A percentile compares a stretch with the other conserved stretches of the same genome.
These are phyloP conservation scores for Rhingia campestris DNA, from an alignment of 2,888 invertebrate genomes.

Conservation along the genomic window DNA sequence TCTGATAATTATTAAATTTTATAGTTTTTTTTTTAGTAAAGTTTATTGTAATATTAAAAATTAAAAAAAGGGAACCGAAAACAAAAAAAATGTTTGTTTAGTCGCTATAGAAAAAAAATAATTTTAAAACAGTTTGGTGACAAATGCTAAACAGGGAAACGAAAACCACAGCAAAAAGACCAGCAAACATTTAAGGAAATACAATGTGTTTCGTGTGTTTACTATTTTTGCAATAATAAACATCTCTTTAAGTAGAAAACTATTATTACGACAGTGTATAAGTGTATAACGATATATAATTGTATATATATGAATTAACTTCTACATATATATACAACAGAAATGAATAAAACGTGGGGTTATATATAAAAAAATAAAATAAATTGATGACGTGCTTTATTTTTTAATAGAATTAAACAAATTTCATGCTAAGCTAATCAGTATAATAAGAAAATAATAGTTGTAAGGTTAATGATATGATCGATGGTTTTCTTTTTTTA, in stretches of 20 bases:
- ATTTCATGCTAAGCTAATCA: slow-evolving; percentile 67
- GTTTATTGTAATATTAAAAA: slow-evolving; percentile 41
- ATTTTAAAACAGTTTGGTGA: slow-evolving; percentile 19
- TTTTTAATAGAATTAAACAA: slow-evolving; percentile 66
- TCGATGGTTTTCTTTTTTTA: slow-evolving; percentile 71
- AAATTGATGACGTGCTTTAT: slow-evolving; percentile 72
- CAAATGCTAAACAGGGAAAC: slow-evolving; percentile 9
- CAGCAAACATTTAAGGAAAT: slow-evolving; percentile 52
- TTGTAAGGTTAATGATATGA: slow-evolving; percentile 35
- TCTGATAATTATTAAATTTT: slow-evolving; percentile 62
- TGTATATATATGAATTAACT: slow-evolving; percentile 62
- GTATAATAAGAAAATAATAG: slow-evolving; percentile 53
- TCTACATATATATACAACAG: slow-evolving; percentile 43
- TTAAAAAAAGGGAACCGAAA: background rate
- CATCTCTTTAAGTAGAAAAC: slow-evolving; percentile 52
- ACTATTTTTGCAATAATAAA: slow-evolving; percentile 64
- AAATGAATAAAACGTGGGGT: slow-evolving; percentile 47
- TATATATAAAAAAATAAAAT: slow-evolving; percentile 45
- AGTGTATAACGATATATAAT: slow-evolving; percentile 43
- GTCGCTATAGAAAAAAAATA: slow-evolving; percentile 10
- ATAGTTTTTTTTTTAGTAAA: slow-evolving; percentile 57
- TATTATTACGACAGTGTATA: slow-evolving; percentile 38
- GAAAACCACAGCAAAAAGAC: slow-evolving; percentile 16
- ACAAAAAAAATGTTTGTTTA: slow-evolving; percentile 33
- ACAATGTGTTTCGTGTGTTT: slow-evolving; percentile 54